Base-by-base conservation (phyloP, 2,113 vertebrate genomes). In the Bagarius yarrelli region DNA sequence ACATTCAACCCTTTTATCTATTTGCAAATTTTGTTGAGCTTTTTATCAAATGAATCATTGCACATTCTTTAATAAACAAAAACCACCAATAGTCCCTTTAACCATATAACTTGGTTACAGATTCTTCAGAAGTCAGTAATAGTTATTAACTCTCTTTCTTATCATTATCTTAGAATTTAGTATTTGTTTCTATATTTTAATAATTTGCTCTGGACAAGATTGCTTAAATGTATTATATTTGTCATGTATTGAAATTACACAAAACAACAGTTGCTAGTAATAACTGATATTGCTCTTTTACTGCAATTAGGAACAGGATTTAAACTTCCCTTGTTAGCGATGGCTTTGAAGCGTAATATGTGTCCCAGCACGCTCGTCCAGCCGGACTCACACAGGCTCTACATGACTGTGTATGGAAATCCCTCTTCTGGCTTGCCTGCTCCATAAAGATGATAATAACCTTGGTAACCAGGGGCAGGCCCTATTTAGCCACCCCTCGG, bases 391-490 rank as follows among this genome's bases (percentile, higher is more conserved):
- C 64, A 61, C 72, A 44, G 73, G 36, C 25, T 63, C 27, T 21
- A 72, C 59, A 50, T 74, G 63, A 52, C 78, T 57, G 52, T 12
- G 50, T 80, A 81, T 79, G 66, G 80, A 82, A 79, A 78, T 82
- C 82, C 72, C 75, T 76, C 52, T 85, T 47, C 76, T 44, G 40
- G 30, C 53, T 76, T 53, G 61, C 63, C 34, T 15, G 78, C 82
- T 85, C 76, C 56, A 73, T 80, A 47, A 60, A 50, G 60, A 87
- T 84, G 76, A 87, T 86, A 86, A 87, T 86, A 64, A 44, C 59
- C 83, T 70, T 60, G 52, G 74, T 85, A 86, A 84, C 86, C 86
- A 81, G 83, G 85, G 86, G 84, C 76, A 84, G 73, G 80, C 67
- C 61, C 86, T 83, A 87, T 84, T 86, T 83, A 84, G 84, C 69